A percentile compares a stretch with the other conserved stretches of the same genome.
Evolutionary conservation across 2,888 invertebrate species (phyloP).

Genomic region (Cantharis nigra): DNA sequence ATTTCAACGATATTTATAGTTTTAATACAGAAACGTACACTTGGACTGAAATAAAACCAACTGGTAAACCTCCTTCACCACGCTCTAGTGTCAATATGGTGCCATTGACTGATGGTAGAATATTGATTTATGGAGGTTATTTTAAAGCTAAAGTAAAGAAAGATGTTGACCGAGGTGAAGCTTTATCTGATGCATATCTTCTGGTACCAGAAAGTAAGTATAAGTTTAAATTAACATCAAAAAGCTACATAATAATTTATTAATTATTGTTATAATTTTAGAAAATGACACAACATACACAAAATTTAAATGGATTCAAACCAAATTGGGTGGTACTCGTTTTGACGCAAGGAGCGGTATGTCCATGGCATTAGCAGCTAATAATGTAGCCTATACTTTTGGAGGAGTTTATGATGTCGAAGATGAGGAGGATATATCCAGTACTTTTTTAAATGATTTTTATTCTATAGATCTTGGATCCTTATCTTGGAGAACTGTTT

Average conservation of each 20-base stretch:
- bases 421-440: slow-evolving; percentile 71
- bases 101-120: slow-evolving; percentile 64
- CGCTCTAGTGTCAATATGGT: slow-evolving; percentile 82
- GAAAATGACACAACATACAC: slow-evolving; percentile 63
- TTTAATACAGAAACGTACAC: slow-evolving; percentile 80
- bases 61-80: slow-evolving; percentile 72
- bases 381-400: slow-evolving; percentile 76
- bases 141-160: slow-evolving; percentile 74
- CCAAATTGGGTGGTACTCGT: slow-evolving; percentile 68
- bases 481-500: slow-evolving; percentile 72
- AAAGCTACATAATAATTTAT: background rate
- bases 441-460: slow-evolving; percentile 82
- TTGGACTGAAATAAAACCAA: slow-evolving; percentile 75
- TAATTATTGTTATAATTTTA: slow-evolving; percentile 45
- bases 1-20: slow-evolving; percentile 83
- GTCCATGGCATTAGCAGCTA: slow-evolving; percentile 65
- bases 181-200: slow-evolving; percentile 73
- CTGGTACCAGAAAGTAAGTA: slow-evolving; percentile 65
- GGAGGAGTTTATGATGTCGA: slow-evolving; percentile 87
- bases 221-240: background rate
- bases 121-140: slow-evolving; percentile 78
- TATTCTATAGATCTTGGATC: slow-evolving; percentile 75
- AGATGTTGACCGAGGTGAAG: slow-evolving; percentile 73
- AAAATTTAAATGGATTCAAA: slow-evolving; percentile 74
- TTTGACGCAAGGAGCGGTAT: slow-evolving; percentile 73